Conservation (phyloP, 2,888 invertebrate species). For the Drosophila falleni region DNA sequence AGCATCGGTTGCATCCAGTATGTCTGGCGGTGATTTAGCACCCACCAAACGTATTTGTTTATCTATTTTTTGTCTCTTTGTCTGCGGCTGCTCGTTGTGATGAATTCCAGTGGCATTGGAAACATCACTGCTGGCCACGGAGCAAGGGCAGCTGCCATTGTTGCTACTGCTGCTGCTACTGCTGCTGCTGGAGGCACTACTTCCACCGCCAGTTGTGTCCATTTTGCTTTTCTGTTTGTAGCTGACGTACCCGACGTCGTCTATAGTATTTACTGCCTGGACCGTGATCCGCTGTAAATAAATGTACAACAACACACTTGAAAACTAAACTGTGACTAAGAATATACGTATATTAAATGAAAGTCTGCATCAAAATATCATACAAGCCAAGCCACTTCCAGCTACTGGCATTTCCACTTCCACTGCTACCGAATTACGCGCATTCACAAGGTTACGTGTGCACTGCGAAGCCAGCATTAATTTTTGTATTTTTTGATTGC, state of each 20-base stretch:
- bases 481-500: conserved; percentile 15
- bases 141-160: conserved; percentile 48
- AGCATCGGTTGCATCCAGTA: conserved; percentile 56
- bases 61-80: conserved; percentile 92
- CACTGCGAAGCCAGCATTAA: conserved; percentile 42
- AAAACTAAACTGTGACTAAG: conserved; percentile 3
- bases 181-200: conserved; percentile 14
- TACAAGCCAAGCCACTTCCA: conserved; percentile 37
- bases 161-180: conserved; percentile 21
- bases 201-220: conserved; percentile 58
- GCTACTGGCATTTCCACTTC: conserved; percentile 63
- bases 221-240: conserved; percentile 44
- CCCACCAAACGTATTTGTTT: conserved; percentile 68
- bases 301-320: conserved; percentile 23
- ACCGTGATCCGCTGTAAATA: conserved; percentile 45
- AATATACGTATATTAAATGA: not conserved
- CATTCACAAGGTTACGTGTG: conserved; percentile 85
- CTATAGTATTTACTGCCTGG: conserved; percentile 16
- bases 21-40: conserved; percentile 69
- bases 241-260: conserved; percentile 73
- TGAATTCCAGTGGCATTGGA: conserved; percentile 34
- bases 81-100: conserved; percentile 91
- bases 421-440: conserved; percentile 84
- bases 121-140: conserved; percentile 16
- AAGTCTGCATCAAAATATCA: conserved; percentile 18